A percentile compares a stretch with the other conserved stretches of the same genome.
phyloP scores from a whole-genome alignment of 1,140 invertebrate species.

The Pectinophora gossypiella region DNA sequence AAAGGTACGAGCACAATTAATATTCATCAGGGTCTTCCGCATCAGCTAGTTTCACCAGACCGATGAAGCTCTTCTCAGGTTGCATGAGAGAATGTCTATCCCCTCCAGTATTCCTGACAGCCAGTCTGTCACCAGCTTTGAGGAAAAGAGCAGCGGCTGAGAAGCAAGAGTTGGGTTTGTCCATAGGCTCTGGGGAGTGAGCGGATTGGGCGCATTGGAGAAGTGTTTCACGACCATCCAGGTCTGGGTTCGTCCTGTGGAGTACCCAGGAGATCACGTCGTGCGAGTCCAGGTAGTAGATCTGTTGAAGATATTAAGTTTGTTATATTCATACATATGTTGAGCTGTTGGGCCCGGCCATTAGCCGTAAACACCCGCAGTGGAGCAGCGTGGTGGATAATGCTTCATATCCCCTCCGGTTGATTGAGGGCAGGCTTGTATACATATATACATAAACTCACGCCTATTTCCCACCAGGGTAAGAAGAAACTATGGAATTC shows the following conservation, averaged over 20 bases:
- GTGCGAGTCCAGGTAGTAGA: conserved; percentile 62
- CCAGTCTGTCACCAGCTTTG: conserved; percentile 78
- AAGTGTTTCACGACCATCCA: conserved; percentile 47
- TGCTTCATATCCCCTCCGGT: too few relatives aligned
- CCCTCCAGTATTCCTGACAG: conserved; percentile 80
- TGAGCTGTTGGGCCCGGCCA: too few relatives aligned
- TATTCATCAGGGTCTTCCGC: conserved; percentile 44
- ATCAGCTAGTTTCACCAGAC: conserved; percentile 84
- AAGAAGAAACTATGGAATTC: too few relatives aligned
- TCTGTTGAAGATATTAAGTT: conserved; percentile 29
- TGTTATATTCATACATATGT: not conserved
- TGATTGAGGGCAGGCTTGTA: too few relatives aligned
- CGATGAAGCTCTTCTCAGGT: conserved; percentile 87
- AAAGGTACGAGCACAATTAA: too few relatives aligned
- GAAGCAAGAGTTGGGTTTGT: conserved; percentile 82
- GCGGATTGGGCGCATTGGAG: conserved; percentile 59
- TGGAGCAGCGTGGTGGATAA: too few relatives aligned
- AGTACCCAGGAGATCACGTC: conserved; percentile 63
- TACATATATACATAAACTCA: too few relatives aligned
- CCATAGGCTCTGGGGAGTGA: conserved; percentile 42
- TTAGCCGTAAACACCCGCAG: too few relatives aligned
- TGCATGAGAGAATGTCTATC: conserved; percentile 83
- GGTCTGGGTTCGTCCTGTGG: conserved; percentile 47
- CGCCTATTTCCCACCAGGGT: too few relatives aligned
- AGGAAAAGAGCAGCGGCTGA: conserved; percentile 82